A percentile compares a stretch with the other conserved stretches of the same genome.
Evolutionary conservation across 2,888 invertebrate species (phyloP).

Genomic region (Chaetoderma sp.): DNA sequence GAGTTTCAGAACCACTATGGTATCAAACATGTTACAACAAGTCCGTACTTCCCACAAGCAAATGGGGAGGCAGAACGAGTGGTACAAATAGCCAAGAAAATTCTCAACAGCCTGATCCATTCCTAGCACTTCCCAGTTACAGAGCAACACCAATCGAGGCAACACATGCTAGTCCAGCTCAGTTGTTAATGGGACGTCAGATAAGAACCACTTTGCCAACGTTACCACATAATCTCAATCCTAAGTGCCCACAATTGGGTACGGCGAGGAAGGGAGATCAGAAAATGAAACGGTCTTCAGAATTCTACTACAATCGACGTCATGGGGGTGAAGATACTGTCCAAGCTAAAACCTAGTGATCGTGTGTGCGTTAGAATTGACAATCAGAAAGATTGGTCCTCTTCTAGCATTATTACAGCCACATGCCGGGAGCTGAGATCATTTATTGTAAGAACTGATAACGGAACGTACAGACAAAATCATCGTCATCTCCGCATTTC

Average conservation of each 20-base stretch:
- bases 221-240: not conserved
- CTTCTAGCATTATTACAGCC: no score
- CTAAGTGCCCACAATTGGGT: not conserved
- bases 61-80: conserved; percentile 15
- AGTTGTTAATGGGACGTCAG: conserved; percentile 7
- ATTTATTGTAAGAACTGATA: not conserved
- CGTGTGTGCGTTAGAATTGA: conserved; percentile 7
- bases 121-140: conserved; percentile 6
- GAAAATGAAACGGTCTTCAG: not conserved
- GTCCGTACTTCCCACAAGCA: conserved; percentile 16
- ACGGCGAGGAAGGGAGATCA: not conserved
- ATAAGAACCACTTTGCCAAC: not conserved
- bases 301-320: conserved; percentile 2
- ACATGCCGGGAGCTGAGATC: not conserved
- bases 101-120: conserved; percentile 16
- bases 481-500: not conserved
- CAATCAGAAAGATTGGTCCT: conserved; percentile 10
- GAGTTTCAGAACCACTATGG: conserved; percentile 1
- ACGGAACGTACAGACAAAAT: conserved; percentile 1
- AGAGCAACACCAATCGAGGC: conserved; percentile 12
- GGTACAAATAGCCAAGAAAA: conserved; percentile 20
- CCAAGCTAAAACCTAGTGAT: conserved; percentile 4
- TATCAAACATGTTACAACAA: conserved; percentile 9
- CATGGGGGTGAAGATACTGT: conserved; percentile 6
- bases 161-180: conserved; percentile 7